phyloP scores from a whole-genome alignment of 2,797 vertebrate species.

The Poliocrania exsul region DNA sequence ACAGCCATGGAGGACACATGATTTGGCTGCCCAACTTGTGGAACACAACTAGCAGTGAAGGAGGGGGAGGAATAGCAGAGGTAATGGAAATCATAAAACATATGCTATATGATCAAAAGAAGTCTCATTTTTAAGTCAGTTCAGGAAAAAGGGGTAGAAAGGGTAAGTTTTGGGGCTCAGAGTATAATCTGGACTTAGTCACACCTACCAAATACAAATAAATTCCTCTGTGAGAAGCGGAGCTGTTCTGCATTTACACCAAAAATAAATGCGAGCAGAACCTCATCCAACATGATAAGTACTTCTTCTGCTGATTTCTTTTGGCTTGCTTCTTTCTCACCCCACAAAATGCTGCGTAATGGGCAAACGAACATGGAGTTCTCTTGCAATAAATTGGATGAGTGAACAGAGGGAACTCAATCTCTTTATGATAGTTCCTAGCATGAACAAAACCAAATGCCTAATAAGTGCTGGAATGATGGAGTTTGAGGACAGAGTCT shows the following conservation, averaged over 20 bases:
- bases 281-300: slow-evolving; percentile 21
- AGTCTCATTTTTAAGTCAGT: background rate
- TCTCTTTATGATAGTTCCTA: slow-evolving; percentile 20
- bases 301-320: slow-evolving; percentile 25
- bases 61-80: background rate
- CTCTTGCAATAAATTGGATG: slow-evolving; percentile 16
- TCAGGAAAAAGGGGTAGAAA: background rate
- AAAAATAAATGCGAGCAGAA: slow-evolving; percentile 12
- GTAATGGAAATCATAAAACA: background rate
- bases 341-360: background rate
- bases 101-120: background rate
- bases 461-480: slow-evolving; percentile 12
- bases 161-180: background rate
- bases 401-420: slow-evolving; percentile 33
- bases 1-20: background rate
- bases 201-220: background rate
- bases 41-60: background rate
- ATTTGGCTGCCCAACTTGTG: background rate
- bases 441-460: slow-evolving; percentile 30
- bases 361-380: slow-evolving; percentile 27
- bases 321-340: slow-evolving; percentile 40
- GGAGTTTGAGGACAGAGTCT: background rate
- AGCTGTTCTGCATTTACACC: background rate
- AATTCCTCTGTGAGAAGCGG: background rate
- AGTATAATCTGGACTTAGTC: background rate